These are phyloP conservation scores for Dromaius novaehollandiae DNA, from an alignment of 2,113 vertebrate genomes.

Conservation along the genomic window DNA sequence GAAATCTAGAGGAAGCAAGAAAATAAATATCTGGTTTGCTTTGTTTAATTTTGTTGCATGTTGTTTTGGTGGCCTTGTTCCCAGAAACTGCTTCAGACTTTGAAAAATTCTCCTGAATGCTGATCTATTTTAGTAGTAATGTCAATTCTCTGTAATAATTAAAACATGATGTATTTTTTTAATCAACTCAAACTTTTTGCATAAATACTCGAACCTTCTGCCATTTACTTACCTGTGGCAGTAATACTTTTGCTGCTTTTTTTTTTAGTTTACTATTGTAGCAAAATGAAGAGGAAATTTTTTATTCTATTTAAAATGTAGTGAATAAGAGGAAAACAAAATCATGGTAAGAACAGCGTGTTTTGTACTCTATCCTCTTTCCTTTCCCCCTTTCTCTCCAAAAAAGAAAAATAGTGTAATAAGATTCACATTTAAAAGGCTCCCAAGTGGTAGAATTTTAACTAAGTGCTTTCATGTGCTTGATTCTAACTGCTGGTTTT, in stretches of 20 bases:
- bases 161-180: background rate
- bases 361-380: background rate
- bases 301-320: background rate
- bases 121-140: background rate
- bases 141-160: background rate
- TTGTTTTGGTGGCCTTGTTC: conserved; percentile 40
- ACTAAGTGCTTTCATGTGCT: conserved; percentile 23
- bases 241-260: background rate
- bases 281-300: background rate
- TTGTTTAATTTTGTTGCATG: conserved; percentile 36
- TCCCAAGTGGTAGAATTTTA: conserved; percentile 48
- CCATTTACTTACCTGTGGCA: background rate
- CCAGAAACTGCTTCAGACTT: background rate
- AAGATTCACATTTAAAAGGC: conserved; percentile 33
- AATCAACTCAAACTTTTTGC: background rate
- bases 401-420: background rate
- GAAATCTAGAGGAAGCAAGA: conserved; percentile 67
- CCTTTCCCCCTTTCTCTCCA: background rate
- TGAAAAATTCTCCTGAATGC: background rate
- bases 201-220: background rate
- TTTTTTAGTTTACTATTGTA: background rate
- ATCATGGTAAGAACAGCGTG: background rate
- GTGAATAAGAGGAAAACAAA: background rate
- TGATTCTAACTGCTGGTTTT: conserved; percentile 32
- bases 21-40: conserved; percentile 55